These are phyloP conservation scores for Shinisaurus crocodilurus DNA, from an alignment of 2,113 vertebrate species.

Conservation along the genomic window DNA sequence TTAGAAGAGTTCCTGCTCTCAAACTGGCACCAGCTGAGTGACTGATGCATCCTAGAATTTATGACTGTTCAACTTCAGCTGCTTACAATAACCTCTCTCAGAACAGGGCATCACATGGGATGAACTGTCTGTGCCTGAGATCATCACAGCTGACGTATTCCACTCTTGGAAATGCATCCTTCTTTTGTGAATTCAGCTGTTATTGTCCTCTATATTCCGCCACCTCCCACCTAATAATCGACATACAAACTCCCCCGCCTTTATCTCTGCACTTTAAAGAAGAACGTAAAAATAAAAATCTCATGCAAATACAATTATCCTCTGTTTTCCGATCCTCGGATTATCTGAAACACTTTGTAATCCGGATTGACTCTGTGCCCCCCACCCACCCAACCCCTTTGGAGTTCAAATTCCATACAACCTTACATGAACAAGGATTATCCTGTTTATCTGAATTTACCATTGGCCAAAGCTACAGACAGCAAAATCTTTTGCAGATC, in stretches of 20 bases:
- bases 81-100: constrained; percentile 40
- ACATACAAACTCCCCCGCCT: rapidly evolving
- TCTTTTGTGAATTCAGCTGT: not conserved
- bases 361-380: not conserved
- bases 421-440: constrained; percentile 12
- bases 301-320: not conserved
- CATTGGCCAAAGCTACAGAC: not conserved
- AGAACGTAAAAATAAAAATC: not conserved
- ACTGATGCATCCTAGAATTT: constrained; percentile 29
- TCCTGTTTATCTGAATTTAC: not conserved
- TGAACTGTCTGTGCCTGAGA: not conserved
- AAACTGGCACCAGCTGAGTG: constrained; percentile 52
- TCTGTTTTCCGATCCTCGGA: not conserved
- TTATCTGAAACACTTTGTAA: constrained; percentile 29
- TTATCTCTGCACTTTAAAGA: not conserved
- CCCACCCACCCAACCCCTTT: not conserved
- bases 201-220: not conserved
- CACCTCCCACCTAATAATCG: not conserved
- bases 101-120: not conserved
- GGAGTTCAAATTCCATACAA: not conserved
- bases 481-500: not conserved
- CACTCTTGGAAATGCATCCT: not conserved
- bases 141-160: constrained; percentile 21
- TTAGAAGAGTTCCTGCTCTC: constrained; percentile 38
- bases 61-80: constrained; percentile 19